Base-by-base conservation (phyloP, 1,140 invertebrate genomes). In the Lordiphosa clarofinis region DNA sequence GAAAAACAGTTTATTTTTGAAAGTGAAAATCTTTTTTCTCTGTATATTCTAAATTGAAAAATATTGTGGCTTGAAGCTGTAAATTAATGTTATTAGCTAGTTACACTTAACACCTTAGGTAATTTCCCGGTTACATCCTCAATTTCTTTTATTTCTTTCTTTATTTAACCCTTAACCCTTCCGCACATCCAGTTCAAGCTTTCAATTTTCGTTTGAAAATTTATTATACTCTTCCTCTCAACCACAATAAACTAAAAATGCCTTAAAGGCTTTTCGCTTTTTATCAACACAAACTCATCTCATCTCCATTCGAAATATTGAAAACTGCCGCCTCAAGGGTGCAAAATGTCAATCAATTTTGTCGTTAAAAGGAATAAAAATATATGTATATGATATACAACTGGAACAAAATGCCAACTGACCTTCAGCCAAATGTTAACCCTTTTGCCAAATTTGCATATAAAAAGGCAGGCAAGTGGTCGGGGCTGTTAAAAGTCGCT, bases 301-400 rank as follows among this genome's bases (percentile, higher is more conserved):
- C 56, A 37, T 58, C 64, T 64, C 68, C 47, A 56, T 62, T 57
- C 49, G 37, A 56, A 53, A 70, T 79, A 79, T 79, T 79, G 74
- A 79, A 81, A 72, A 76, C 72, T 47, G 54, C 63, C 63, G 76
- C 76, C 76, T 82, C 40, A 63, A 68, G 76, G 76, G 72, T 59
- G 76, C 62, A 82, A 82, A 81, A 69, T 81, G 76, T 81, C 76
- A 81, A 81, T 81, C 76, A 81, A 81, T 81, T 81, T 75, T 69
- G 76, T 82, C 76, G 76, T 81, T 81, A 82, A 81, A 82, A 67
- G 67, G 11, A 33, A 39, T 7, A 53, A 56, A 71, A 74, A 79
- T 71, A 74, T 67, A 81, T 82, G 81, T 61, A 81, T 56, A 75
- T 74, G 62, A 61, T 49, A 58, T 48, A 63, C 56, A 74, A 71